Conservation (phyloP, 2,113 vertebrate species). For the Myiagra hebetior region DNA sequence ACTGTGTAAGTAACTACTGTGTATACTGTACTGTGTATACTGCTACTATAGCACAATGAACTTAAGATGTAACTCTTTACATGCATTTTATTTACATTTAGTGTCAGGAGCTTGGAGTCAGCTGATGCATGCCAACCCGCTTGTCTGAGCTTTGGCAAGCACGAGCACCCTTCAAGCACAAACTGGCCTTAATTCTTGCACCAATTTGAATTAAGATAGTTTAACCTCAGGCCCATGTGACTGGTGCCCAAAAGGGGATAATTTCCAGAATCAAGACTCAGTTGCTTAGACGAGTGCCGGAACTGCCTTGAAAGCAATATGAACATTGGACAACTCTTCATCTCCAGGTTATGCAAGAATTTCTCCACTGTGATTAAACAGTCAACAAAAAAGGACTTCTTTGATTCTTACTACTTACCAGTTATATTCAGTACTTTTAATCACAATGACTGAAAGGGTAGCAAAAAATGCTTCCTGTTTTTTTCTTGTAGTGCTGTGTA, state of each 20-base stretch:
- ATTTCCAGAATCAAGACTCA: neutral
- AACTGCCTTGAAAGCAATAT: neutral
- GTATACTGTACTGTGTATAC: no score
- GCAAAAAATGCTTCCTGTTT: neutral
- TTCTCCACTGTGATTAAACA: neutral
- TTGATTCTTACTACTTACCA: neutral
- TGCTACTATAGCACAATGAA: neutral
- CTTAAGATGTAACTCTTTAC: neutral
- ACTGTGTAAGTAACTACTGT: neutral
- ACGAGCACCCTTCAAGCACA: neutral
- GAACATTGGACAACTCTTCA: neutral
- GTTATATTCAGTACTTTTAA: neutral
- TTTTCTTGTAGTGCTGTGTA: neutral
- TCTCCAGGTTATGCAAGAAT: neutral
- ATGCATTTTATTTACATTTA: neutral
- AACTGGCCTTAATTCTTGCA: neutral
- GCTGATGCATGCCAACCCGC: rapidly evolving
- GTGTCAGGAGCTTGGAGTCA: neutral
- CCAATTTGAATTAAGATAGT: neutral
- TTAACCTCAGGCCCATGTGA: neutral
- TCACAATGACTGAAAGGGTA: neutral
- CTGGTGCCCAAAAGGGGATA: neutral
- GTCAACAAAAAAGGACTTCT: neutral
- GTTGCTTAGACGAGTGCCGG: neutral
- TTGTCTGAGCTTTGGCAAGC: neutral